Evolutionary conservation across 1,140 invertebrate species (phyloP), one percentile per base, ranked within the genome.

Genomic region (Drosophila equinoxialis): DNA sequence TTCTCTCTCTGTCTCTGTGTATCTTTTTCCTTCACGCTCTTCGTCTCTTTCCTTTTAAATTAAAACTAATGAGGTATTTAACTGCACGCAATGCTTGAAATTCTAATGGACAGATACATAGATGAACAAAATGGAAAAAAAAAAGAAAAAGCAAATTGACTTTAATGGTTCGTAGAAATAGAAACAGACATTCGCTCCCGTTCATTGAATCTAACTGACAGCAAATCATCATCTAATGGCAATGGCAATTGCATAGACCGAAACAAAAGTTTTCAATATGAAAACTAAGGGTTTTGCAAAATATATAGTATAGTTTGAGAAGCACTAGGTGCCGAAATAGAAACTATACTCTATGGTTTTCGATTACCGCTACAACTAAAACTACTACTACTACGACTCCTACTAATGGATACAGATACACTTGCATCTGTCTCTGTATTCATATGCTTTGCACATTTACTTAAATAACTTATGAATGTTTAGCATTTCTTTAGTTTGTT

Each of bases 41-140:
- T 45, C 68, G 37, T 71, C 73, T 72, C 65, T 37, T 57, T 58
- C 61, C 61, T 65, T 51, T 73, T 69, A 79, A 90, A 90, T 85
- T 90, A 90, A 74, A 90, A 68, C 86, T 90, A 90, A 90, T 90
- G 86, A 90, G 86, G 86, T 90, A 90, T 90, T 90, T 85, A 77
- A 79, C 85, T 90, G 81, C 80, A 84, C 77, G 68, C 84, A 81
- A 73, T 67, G 74, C 75, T 71, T 71, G 51, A 79, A 71, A 51
- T 83, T 80, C 65, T 83, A 69, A n/a, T 70, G 20, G 10, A 51
- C 14, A 20, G 45, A 23, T 11, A 30, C 26, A 30, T 30, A 51
- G n/a, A 51, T 23, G 45, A 51, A 51, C 3, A 51, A 51, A 51
- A 23, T 51, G 45, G 17, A 51, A 30, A 51, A 51, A 10, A 51